Evolutionary conservation across 2,113 vertebrate genomes (phyloP), one percentile per base, ranked within the genome.

Genomic region (Etia nguti): DNA sequence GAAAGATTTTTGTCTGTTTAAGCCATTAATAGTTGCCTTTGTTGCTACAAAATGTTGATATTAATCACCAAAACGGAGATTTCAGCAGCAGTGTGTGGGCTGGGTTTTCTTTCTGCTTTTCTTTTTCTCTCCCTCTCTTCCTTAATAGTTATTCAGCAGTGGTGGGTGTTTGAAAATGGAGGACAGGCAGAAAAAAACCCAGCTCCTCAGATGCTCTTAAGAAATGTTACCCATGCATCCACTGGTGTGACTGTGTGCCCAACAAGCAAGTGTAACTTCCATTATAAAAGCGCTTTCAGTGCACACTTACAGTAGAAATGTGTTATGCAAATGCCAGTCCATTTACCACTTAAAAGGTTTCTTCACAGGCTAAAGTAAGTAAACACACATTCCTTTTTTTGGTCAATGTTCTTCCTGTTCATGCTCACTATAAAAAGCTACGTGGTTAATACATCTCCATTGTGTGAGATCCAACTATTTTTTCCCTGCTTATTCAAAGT

Each of bases 51-150:
- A 22, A 59, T 57, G 34, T 24, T 22, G 9, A 80, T 55, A 79
- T 50, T 56, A 43, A 18, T 85, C 50, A 75, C 6, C 48, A 82
- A 43, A 68, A 46, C 5, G 1, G 18, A 77, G 11, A 54, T 65
- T 86, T 6, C 60, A 83, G 22, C 89, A 68, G 92, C 82, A 80
- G 89, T 50, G 68, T 16, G 86, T 84, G 79, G 90, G 89, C 10
- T 85, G 43, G 18, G 10, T 46, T 75, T 26, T 79, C 10, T 6
- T 50, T 22, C 9, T 29, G 24, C n/a, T 68, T 82, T 50, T 26
- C 18, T 48, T 34, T 60, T 31, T 60, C 57, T 34, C 16, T 60
- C 57, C 10, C 29, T 34, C 16, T 18, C 34, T 41, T 24, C 57
- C 5, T 36, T 16, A 24, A 26, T 22, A 79, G n/a, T 24, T 52